These are phyloP conservation scores for Myotis lucifugus DNA, from an alignment of 2,113 vertebrate genomes.

Conservation along the genomic window DNA sequence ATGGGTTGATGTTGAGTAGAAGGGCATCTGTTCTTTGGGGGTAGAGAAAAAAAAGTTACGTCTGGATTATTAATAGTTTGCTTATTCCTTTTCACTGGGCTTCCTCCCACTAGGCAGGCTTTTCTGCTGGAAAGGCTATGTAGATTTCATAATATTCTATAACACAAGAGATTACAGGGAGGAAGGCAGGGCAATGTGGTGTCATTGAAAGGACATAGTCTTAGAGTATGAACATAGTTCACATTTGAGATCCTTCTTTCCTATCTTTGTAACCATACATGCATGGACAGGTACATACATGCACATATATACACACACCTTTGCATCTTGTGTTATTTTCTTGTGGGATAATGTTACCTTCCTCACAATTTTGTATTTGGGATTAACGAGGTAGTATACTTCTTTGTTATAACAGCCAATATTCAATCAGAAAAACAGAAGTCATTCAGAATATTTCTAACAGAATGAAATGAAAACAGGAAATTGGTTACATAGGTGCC, in stretches of 20 bases:
- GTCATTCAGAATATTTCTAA: neutral
- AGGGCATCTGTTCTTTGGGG: neutral
- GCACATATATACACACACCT: neutral
- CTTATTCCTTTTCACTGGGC: neutral
- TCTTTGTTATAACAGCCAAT: neutral
- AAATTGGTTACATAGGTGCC: neutral
- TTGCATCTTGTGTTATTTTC: neutral
- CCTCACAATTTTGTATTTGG: neutral
- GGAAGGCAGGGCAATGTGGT: neutral
- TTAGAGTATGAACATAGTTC: neutral
- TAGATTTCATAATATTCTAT: neutral
- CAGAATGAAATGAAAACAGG: slow-evolving; percentile 2
- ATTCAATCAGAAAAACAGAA: neutral
- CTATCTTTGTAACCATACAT: neutral
- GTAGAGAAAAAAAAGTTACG: neutral
- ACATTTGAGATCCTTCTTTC: neutral
- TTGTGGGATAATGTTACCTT: neutral
- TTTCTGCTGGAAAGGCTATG: neutral
- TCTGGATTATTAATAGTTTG: neutral
- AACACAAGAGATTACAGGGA: neutral
- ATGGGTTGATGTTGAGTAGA: neutral
- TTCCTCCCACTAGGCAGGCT: neutral
- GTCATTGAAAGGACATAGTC: neutral
- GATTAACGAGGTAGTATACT: neutral
- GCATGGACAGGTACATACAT: neutral